These are phyloP conservation scores for Bucorvus abyssinicus DNA, from an alignment of 2,797 vertebrate genomes.

Conservation along the genomic window DNA sequence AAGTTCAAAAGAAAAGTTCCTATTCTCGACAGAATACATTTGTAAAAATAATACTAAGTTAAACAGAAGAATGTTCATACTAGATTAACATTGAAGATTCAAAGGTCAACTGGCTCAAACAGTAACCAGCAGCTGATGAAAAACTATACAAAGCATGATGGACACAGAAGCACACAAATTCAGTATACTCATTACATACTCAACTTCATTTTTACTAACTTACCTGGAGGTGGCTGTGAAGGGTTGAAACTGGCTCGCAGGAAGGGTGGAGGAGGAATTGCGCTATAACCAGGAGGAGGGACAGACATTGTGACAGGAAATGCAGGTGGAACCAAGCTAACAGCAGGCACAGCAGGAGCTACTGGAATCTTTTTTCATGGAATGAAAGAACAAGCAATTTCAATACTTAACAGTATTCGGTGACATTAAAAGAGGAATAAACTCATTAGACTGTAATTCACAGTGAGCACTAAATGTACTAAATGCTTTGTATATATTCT, in stretches of 20 bases:
- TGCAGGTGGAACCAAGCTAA: slow-evolving; percentile 90
- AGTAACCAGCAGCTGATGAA: not conserved
- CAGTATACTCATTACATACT: not conserved
- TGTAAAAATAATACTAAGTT: not conserved
- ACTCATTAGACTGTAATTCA: not conserved
- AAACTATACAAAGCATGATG: not conserved
- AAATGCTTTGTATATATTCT: not conserved
- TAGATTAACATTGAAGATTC: not conserved
- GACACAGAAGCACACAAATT: not conserved
- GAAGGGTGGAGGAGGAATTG: slow-evolving; percentile 90
- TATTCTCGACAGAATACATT: not conserved
- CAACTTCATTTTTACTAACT: not conserved
- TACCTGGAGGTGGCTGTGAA: slow-evolving; percentile 96
- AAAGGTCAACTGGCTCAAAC: not conserved
- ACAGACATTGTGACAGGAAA: slow-evolving; percentile 95
- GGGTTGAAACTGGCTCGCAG: slow-evolving; percentile 91
- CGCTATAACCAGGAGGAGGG: slow-evolving; percentile 92
- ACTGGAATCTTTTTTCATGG: slow-evolving; percentile 86
- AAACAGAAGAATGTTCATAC: not conserved
- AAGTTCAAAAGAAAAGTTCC: not conserved
- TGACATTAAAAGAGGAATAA: not conserved
- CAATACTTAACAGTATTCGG: not conserved
- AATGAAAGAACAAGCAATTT: slow-evolving; percentile 17
- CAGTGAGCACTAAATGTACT: not conserved
- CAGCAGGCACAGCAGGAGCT: slow-evolving; percentile 88